These are phyloP conservation scores for Rhizomys pruinosus DNA, from an alignment of 2,113 vertebrate genomes.

Conservation along the genomic window DNA sequence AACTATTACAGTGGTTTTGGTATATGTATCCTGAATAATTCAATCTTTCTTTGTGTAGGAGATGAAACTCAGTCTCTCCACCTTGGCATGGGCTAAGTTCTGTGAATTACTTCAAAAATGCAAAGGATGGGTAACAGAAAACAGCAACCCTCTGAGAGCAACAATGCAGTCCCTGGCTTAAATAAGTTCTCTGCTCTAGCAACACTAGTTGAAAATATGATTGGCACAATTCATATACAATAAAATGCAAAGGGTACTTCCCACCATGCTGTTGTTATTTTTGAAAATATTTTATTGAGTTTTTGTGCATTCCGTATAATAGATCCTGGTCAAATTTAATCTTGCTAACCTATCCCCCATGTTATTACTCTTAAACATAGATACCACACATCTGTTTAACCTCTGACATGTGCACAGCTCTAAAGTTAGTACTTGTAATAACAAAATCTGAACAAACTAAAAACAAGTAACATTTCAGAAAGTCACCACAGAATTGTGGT, in stretches of 20 bases:
- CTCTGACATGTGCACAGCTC: background rate
- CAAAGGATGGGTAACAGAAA: background rate
- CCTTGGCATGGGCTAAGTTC: background rate
- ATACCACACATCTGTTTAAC: background rate
- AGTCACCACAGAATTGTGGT: background rate
- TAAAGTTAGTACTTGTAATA: background rate
- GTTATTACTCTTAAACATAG: background rate
- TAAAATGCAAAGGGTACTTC: background rate
- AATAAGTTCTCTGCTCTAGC: background rate
- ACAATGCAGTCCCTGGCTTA: background rate
- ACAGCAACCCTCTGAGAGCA: background rate
- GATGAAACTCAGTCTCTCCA: background rate
- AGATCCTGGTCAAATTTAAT: too few relatives aligned
- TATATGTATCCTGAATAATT: background rate
- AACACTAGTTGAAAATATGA: background rate
- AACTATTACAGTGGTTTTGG: background rate
- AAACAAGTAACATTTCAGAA: background rate
- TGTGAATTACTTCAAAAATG: background rate
- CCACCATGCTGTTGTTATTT: too few relatives aligned
- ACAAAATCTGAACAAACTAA: background rate
- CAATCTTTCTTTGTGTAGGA: background rate
- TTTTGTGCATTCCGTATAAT: too few relatives aligned
- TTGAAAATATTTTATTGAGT: too few relatives aligned
- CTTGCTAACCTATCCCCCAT: too few relatives aligned
- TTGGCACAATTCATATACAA: fast-evolving